Evolutionary conservation across 2,888 invertebrate species (phyloP), one percentile per base, ranked within the genome.

Genomic region (Biston betularia): DNA sequence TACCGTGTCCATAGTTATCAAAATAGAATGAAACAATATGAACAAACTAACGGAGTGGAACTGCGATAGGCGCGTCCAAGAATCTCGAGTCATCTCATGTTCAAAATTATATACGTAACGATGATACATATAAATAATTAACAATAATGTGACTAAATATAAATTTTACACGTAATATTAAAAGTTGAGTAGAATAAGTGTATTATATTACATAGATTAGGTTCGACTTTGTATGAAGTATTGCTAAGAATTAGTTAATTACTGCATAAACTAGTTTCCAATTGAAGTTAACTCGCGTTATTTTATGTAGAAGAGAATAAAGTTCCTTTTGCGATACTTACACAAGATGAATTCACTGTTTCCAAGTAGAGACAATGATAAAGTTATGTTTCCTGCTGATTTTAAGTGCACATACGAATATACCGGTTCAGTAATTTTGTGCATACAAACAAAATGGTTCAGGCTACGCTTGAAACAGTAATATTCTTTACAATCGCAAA

Each of bases 41-140:
- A 83, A 82, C 79, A 79, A 76, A 74, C 70, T 75, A 77, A 79
- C 83, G 81, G 83, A 83, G 77, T 76, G 78, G 78, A 79, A 74
- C 73, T 77, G 75, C 81, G 79, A 71, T 75, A 62, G 75, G 80
- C 75, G 78, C 75, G 89, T 88, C 88, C 88, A 84, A 79, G 78
- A 78, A 80, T 81, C 84, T 84, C 81, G 82, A 89, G 84, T 91
- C 89, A 90, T 92, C 89, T 85, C 87, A 92, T 92, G 93, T 93
- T 93, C 93, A 93, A 93, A 93, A 93, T 90, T 92, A 93, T 92
- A 93, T 93, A 93, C 93, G 93, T 93, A 93, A 93, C 90, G 83
- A 89, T 90, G 89, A 92, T 89, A 93, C 93, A 93, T 93, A 93
- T 93, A 92, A 90, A 89, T 84, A 89, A 79, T 90, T 86, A 86